Percentiles rank a stretch among this genome's conserved stretches.
These are phyloP conservation scores for Siniperca knerii DNA, from an alignment of 2,113 vertebrate genomes.

Conservation along the genomic window DNA sequence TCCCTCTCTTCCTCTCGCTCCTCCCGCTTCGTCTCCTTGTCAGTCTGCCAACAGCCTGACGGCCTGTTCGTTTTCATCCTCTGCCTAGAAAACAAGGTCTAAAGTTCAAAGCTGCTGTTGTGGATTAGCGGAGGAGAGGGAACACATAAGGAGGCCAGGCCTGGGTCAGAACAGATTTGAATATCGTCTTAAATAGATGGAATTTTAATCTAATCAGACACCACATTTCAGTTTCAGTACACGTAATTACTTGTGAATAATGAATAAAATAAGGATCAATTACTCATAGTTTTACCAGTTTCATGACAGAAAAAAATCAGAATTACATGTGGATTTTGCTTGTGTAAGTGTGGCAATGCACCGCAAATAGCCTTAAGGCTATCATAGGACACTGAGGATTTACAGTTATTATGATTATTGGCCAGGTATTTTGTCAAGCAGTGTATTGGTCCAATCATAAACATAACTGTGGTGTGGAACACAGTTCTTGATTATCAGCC, in stretches of 20 bases:
- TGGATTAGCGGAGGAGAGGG: slow-evolving; percentile 63
- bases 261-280: not conserved
- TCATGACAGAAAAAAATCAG: not conserved
- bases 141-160: slow-evolving; percentile 49
- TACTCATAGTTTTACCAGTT: not conserved
- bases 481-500: too few species aligned
- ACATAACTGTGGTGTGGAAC: too few species aligned
- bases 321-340: slow-evolving; percentile 3
- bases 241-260: slow-evolving; percentile 16
- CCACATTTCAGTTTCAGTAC: not conserved
- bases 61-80: slow-evolving; percentile 75
- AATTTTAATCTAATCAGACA: slow-evolving; percentile 53
- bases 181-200: slow-evolving; percentile 44
- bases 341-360: not conserved
- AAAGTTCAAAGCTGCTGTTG: slow-evolving; percentile 81
- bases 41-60: slow-evolving; percentile 66
- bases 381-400: too few species aligned
- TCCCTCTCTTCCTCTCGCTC: slow-evolving; percentile 41
- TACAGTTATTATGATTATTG: not conserved
- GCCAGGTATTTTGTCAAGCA: not conserved
- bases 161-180: slow-evolving; percentile 54
- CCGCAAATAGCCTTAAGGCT: not conserved
- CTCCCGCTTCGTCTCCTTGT: slow-evolving; percentile 60
- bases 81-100: slow-evolving; percentile 80
- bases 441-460: not conserved